These are phyloP conservation scores for Pelochelys cantorii DNA, from an alignment of 2,797 vertebrate species.

Conservation along the genomic window DNA sequence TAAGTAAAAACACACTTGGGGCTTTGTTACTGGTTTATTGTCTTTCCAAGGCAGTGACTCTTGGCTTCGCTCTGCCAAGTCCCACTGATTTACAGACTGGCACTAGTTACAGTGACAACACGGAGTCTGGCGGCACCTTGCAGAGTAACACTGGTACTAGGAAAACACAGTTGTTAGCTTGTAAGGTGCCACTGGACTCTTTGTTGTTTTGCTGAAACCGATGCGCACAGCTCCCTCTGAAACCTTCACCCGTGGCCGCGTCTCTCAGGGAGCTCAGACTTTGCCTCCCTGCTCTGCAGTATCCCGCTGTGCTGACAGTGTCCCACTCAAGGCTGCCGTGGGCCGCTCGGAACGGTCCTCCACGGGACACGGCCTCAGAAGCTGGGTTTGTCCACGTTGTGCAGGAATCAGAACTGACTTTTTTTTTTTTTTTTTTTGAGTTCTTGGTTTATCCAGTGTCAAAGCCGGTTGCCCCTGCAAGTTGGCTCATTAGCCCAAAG, in stretches of 20 bases:
- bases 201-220: too few species aligned
- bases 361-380: not conserved
- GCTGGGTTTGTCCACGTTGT: not conserved
- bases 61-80: not conserved
- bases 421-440: not conserved
- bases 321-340: not conserved
- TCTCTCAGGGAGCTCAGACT: not conserved
- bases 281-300: fast-evolving
- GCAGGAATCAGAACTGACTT: not conserved
- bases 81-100: not conserved
- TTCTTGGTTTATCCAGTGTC: not conserved
- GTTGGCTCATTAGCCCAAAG: fast-evolving
- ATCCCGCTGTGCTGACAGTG: not conserved
- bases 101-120: too few species aligned
- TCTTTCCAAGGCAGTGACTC: not conserved
- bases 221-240: too few species aligned
- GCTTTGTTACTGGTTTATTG: not conserved
- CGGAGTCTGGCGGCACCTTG: too few species aligned
- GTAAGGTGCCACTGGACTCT: too few species aligned
- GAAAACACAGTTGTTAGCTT: too few species aligned
- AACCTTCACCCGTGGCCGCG: too few species aligned
- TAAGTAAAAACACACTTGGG: fast-evolving
- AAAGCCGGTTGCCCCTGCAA: not conserved
- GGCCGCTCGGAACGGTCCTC: too few species aligned
- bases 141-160: too few species aligned